phyloP scores from a whole-genome alignment of 2,888 invertebrate genomes.

The Apodemia zela region DNA sequence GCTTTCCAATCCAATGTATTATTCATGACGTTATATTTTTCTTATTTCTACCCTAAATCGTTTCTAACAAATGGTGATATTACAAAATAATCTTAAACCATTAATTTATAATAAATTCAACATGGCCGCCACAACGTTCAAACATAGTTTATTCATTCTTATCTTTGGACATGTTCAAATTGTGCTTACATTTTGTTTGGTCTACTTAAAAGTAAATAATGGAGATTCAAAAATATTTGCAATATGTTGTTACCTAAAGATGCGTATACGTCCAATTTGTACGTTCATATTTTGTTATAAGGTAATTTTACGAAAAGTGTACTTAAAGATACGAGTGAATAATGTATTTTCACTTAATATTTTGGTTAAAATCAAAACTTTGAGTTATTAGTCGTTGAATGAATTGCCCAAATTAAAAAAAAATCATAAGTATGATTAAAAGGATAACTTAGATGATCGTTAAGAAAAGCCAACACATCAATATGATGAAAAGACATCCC shows the following conservation, averaged over 20 bases:
- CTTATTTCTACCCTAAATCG: background rate
- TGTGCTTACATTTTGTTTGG: constrained; percentile 2
- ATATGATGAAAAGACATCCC: too few species aligned
- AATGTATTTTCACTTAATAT: background rate
- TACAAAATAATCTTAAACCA: background rate
- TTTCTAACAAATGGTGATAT: background rate
- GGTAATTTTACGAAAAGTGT: background rate
- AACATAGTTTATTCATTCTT: background rate
- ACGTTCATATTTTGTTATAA: constrained; percentile 7
- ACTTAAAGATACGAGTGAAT: background rate
- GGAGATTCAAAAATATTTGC: constrained; percentile 14
- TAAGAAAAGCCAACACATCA: background rate
- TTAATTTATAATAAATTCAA: background rate
- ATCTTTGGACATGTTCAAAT: constrained; percentile 15
- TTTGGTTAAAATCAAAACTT: background rate
- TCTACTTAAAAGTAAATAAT: constrained; percentile 6
- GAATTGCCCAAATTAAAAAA: too few species aligned
- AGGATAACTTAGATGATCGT: background rate
- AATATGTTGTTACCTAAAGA: constrained; percentile 8
- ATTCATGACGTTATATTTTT: background rate
- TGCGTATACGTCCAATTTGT: constrained; percentile 23
- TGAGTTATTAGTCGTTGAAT: too few species aligned
- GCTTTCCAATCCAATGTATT: background rate
- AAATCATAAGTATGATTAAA: background rate
- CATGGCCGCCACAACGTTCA: background rate